A percentile compares a stretch with the other conserved stretches of the same genome.
Evolutionary conservation across 2,113 vertebrate species (phyloP).

Genomic region (Macrotus californicus): DNA sequence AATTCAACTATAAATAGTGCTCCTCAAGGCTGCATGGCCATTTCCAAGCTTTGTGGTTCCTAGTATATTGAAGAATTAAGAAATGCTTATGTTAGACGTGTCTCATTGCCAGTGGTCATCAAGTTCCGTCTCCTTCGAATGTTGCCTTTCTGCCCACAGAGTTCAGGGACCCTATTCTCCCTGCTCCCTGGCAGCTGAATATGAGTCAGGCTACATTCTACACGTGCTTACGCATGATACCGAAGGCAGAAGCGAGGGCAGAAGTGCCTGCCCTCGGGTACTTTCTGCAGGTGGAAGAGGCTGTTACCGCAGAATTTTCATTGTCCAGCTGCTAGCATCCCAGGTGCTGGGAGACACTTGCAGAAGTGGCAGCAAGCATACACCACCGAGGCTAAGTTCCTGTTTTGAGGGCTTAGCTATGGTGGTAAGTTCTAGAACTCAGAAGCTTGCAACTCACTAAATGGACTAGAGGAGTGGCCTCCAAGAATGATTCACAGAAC

Average conservation of each 20-base stretch:
- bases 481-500: not conserved
- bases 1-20: not conserved
- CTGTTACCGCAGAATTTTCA: rapidly evolving
- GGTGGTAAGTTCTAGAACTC: not conserved
- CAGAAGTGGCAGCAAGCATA: not conserved
- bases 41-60: not conserved
- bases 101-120: not conserved
- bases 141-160: not conserved
- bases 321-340: rapidly evolving
- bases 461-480: not conserved
- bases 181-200: not conserved
- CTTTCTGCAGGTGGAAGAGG: not conserved
- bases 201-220: not conserved
- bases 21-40: not conserved
- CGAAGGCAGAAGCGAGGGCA: too few species aligned
- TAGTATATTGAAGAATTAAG: not conserved
- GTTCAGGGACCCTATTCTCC: not conserved
- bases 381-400: not conserved
- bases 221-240: rapidly evolving
- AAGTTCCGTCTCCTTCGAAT: not conserved
- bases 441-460: not conserved
- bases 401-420: not conserved
- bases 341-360: not conserved
- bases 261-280: too few species aligned
- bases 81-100: not conserved